phyloP scores from a whole-genome alignment of 2,797 vertebrate species.

The Crax fasciolata region DNA sequence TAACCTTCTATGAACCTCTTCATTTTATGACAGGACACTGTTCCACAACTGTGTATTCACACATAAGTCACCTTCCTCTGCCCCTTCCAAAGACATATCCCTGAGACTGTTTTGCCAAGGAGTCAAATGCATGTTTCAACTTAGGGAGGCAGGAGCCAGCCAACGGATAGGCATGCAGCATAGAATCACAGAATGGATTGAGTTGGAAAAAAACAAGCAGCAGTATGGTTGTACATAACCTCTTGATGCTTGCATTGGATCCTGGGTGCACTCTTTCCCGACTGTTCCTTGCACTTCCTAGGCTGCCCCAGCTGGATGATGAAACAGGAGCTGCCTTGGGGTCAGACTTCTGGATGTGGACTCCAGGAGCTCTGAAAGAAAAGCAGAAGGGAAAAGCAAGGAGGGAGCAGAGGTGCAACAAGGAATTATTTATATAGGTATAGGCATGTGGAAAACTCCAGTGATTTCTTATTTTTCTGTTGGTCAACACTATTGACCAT shows the following conservation, averaged over 20 bases:
- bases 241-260: fast-evolving
- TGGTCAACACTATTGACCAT: background rate
- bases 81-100: fast-evolving
- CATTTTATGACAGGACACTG: fast-evolving
- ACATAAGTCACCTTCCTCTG: fast-evolving
- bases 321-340: background rate
- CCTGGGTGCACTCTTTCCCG: background rate
- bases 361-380: background rate
- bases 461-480: background rate
- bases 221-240: background rate
- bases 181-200: background rate
- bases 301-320: background rate
- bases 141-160: background rate
- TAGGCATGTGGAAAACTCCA: background rate
- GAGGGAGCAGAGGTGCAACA: background rate
- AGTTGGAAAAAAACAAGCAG: background rate
- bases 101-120: background rate
- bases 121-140: fast-evolving
- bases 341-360: background rate
- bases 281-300: background rate
- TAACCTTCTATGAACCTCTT: fast-evolving
- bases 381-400: background rate
- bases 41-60: background rate
- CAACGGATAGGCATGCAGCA: fast-evolving
- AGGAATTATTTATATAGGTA: fast-evolving